Base-by-base conservation (phyloP, 2,797 vertebrate species). In the Alosa sapidissima region DNA sequence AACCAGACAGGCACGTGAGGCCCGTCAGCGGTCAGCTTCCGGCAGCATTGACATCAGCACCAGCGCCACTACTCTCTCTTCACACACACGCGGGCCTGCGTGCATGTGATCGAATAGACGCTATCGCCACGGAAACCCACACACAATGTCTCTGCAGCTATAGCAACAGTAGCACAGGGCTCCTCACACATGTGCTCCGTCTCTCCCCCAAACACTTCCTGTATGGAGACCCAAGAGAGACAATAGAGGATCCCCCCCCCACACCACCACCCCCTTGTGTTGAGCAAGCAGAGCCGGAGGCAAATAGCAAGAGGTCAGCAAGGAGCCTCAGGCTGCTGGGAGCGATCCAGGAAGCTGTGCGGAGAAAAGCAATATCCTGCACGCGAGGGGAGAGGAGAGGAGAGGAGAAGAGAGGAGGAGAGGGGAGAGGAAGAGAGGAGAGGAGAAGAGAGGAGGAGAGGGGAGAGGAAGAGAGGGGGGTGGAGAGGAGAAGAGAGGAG, bases 1-100 rank as follows among this genome's bases (percentile, higher is more conserved):
- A 6, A 78, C 36, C 36, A 78, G 36, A 78, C 72, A 19, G 41
- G 72, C 72, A 78, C 41, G 72, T 78, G 72, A 78, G 72, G 41
- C 41, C 19, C 1, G 14, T 8, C 5, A 47, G 19, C 41, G 7
- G 4, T 41, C 41, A 19, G 36, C 41, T 78, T 19, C 4, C 16
- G 14, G 16, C 5, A 19, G 19, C 36, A 47, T 5, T 47, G 72
- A 78, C 41, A 78, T 13, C 14, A 7, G 36, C 72, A 72, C 65
- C 0, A 55, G 16, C 16, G 14, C 54, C 54, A 9, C 10, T 14
- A 9, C 65, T 33, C 65, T 72, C 9, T 72, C 28, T 10, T 0
- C 55, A 58, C 7, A 1, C n/a, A 28, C 19, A 60, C 21, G 55
- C 19, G n/a, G 60, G 8, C 60, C 60, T 65, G 60, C 60, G 9